Evolutionary conservation across 30 jellyfish, hydroid and myxozoan species (phyloP).

Genomic region (Haliclystus octoradiatus): DNA sequence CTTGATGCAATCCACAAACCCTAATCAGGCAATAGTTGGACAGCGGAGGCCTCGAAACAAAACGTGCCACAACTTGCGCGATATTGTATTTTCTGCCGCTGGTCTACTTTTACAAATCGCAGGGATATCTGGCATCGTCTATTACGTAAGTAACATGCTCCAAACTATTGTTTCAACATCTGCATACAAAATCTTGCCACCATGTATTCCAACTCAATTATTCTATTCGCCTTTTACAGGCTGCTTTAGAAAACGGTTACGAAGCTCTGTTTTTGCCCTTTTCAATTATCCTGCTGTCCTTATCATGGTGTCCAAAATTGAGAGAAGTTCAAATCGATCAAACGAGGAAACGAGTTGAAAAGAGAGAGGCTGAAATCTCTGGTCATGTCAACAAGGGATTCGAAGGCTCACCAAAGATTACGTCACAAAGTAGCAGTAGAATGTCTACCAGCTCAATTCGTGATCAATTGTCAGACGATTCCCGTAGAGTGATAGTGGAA

Average conservation of each 20-base stretch:
- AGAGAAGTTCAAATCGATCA: slow-evolving; percentile 73
- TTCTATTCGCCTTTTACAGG: background rate
- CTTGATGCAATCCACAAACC: slow-evolving; percentile 11
- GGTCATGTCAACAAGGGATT: no score
- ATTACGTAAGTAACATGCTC: slow-evolving; percentile 42
- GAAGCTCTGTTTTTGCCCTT: slow-evolving; percentile 9
- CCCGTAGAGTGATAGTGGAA: slow-evolving; percentile 64
- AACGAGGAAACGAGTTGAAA: background rate
- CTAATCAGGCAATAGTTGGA: slow-evolving; percentile 21
- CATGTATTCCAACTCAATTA: no score
- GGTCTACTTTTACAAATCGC: slow-evolving; percentile 73
- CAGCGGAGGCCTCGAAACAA: slow-evolving; percentile 2
- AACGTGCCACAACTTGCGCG: slow-evolving; percentile 33
- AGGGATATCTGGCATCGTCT: slow-evolving; percentile 75
- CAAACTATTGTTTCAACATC: no score
- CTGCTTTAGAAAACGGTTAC: background rate
- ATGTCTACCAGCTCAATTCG: no score
- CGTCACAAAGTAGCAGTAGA: slow-evolving; percentile 5
- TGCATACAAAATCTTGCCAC: no score
- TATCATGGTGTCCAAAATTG: slow-evolving; percentile 86
- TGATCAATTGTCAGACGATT: no score
- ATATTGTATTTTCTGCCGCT: slow-evolving; percentile 41
- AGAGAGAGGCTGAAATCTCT: background rate
- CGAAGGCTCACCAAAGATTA: background rate
- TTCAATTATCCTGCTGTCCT: slow-evolving; percentile 36